phyloP scores from a whole-genome alignment of 2,797 vertebrate species.

The Hydrolagus colliei region DNA sequence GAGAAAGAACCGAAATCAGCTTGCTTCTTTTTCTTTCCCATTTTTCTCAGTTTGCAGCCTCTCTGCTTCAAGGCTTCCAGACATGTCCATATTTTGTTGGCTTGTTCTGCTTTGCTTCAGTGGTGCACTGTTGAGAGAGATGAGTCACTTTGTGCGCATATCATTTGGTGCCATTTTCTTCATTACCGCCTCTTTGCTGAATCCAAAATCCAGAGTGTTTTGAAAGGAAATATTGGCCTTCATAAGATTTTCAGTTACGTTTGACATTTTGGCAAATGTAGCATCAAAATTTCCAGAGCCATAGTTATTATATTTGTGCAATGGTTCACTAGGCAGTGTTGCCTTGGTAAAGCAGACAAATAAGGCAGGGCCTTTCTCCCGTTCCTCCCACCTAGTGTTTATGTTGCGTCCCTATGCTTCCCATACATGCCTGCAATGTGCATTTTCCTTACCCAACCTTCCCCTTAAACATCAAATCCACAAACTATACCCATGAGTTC shows the following conservation, averaged over 20 bases:
- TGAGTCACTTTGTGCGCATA: constrained; percentile 43
- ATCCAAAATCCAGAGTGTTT: constrained; percentile 53
- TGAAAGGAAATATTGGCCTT: constrained; percentile 15
- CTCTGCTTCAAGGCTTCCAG: not conserved
- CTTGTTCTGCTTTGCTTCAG: not conserved
- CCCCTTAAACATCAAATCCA: too few relatives aligned
- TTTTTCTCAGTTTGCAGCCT: not conserved
- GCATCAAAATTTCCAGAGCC: not conserved
- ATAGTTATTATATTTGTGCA: not conserved
- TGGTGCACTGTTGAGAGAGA: constrained; percentile 30
- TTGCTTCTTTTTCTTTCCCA: not conserved
- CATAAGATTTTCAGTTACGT: not conserved
- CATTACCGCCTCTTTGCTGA: constrained; percentile 42
- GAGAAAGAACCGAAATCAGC: not conserved
- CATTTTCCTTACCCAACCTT: too few relatives aligned
- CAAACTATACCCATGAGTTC: too few relatives aligned
- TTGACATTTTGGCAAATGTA: not conserved
- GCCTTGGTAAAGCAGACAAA: too few relatives aligned
- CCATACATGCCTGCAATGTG: too few relatives aligned
- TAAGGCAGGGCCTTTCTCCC: too few relatives aligned
- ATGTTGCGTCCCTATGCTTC: too few relatives aligned
- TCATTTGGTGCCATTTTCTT: constrained; percentile 38
- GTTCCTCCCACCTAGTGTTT: too few relatives aligned
- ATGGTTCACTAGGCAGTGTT: too few relatives aligned
- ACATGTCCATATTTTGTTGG: not conserved